Evolutionary conservation across 2,113 vertebrate genomes (phyloP).

Genomic region (Halichoeres trimaculatus): DNA sequence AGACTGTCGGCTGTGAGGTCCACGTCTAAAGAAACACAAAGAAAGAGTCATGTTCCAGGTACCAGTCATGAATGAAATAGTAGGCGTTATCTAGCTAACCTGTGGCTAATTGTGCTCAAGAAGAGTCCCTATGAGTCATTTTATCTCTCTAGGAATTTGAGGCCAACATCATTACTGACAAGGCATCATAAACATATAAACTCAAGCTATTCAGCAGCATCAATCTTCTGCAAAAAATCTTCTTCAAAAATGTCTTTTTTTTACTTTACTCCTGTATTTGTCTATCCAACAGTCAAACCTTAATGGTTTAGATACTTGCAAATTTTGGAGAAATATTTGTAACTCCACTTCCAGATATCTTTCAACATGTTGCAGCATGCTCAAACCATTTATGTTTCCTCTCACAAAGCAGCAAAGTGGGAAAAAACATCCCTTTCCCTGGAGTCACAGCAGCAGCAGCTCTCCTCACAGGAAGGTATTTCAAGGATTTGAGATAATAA

Average conservation of each 20-base stretch:
- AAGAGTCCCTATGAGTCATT: too few species aligned
- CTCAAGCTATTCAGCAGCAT: too few species aligned
- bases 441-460: not conserved
- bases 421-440: constrained; percentile 29
- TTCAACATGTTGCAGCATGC: constrained; percentile 54
- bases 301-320: not conserved
- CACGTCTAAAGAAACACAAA: constrained; percentile 81
- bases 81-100: too few species aligned
- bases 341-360: constrained; percentile 21
- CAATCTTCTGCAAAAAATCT: too few species aligned
- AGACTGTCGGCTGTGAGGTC: constrained; percentile 92
- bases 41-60: not conserved
- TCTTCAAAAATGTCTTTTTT: not conserved
- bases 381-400: constrained; percentile 31
- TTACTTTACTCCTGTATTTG: not conserved
- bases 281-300: not conserved
- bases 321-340: not conserved
- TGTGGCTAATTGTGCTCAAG: too few species aligned
- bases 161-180: too few species aligned
- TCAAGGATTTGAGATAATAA: constrained; percentile 50
- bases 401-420: constrained; percentile 36
- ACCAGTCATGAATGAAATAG: too few species aligned
- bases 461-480: constrained; percentile 30
- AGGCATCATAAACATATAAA: too few species aligned
- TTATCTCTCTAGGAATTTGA: too few species aligned